Evolutionary conservation across 92 coral and sea anemone genomes (phyloP).

Genomic region (Bergia puertoricense): DNA sequence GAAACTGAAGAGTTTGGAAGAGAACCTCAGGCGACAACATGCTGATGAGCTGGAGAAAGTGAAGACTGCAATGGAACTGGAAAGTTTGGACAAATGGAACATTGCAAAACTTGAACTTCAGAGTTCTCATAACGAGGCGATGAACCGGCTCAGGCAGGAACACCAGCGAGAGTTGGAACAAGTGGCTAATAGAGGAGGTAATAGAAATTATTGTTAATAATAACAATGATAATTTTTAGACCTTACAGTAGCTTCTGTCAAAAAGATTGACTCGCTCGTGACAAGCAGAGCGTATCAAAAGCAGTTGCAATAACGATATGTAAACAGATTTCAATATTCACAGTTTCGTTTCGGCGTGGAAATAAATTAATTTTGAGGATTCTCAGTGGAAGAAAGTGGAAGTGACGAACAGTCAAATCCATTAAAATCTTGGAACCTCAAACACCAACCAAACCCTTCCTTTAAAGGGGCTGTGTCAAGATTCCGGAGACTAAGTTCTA

Average conservation of each 20-base stretch:
- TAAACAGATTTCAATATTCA: too few relatives aligned
- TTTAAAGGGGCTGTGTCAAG: too few relatives aligned
- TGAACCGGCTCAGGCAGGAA: constrained; percentile 80
- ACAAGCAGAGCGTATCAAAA: not conserved
- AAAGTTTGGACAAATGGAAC: constrained; percentile 59
- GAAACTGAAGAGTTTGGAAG: constrained; percentile 73
- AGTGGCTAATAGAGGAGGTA: constrained; percentile 65
- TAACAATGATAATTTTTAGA: not conserved
- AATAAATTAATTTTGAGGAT: too few relatives aligned
- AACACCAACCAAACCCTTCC: too few relatives aligned
- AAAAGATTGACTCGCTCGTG: not conserved
- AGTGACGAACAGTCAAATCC: too few relatives aligned
- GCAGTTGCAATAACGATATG: not conserved
- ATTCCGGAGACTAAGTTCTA: too few relatives aligned
- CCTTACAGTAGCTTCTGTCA: not conserved
- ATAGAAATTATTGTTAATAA: too few relatives aligned
- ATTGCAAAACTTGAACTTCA: constrained; percentile 63
- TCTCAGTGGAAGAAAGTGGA: too few relatives aligned
- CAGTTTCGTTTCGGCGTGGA: too few relatives aligned
- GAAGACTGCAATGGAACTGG: constrained; percentile 57
- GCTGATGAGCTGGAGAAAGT: constrained; percentile 58
- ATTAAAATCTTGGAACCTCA: too few relatives aligned
- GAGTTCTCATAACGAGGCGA: constrained; percentile 61
- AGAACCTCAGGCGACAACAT: constrained; percentile 78
- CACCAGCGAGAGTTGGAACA: constrained; percentile 85